Evolutionary conservation across 2,113 vertebrate species (phyloP).

Genomic region (Pelecanus crispus): DNA sequence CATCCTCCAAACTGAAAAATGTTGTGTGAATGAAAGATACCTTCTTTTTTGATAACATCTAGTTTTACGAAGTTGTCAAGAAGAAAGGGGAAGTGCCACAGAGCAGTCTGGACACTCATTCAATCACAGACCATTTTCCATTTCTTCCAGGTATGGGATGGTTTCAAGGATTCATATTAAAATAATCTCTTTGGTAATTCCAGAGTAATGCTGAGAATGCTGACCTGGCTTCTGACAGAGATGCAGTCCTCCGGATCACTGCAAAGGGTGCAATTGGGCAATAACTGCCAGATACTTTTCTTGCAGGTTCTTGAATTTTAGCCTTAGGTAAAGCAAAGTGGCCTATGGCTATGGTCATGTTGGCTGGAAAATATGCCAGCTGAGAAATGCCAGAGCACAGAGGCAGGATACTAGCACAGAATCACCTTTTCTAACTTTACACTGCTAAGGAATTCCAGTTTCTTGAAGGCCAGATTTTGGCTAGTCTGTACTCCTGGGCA

Average conservation of each 20-base stretch:
- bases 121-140: background rate
- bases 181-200: background rate
- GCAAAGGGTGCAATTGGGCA: background rate
- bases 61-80: background rate
- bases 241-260: background rate
- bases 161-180: background rate
- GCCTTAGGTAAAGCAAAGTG: background rate
- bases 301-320: background rate
- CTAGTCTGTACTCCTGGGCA: background rate
- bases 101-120: background rate
- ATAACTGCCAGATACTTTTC: background rate
- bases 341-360: background rate
- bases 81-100: background rate
- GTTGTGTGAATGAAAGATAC: background rate
- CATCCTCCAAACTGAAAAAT: constrained; percentile 3
- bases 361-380: background rate
- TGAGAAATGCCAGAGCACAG: background rate
- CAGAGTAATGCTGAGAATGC: constrained; percentile 3
- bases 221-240: background rate
- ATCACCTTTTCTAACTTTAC: background rate
- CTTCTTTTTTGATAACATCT: background rate
- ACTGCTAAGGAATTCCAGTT: background rate
- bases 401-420: background rate
- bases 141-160: background rate
- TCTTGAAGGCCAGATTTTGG: background rate